phyloP scores from a whole-genome alignment of 92 coral and sea anemone genomes.

The Zoanthus sansibaricus region DNA sequence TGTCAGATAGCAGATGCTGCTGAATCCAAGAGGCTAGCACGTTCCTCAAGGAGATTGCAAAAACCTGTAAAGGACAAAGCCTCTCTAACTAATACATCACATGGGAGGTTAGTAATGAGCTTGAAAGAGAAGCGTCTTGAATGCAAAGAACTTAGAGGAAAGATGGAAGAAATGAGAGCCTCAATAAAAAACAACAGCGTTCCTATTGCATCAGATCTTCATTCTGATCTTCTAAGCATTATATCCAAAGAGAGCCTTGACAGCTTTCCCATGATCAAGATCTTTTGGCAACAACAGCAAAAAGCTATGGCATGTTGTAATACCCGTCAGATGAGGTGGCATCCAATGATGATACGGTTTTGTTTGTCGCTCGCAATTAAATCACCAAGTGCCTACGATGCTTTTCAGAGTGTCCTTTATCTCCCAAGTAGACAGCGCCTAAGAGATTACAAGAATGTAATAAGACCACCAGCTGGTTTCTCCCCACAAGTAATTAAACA shows the following conservation, averaged over 20 bases:
- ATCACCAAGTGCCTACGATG: slow-evolving; percentile 58
- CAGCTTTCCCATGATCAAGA: slow-evolving; percentile 44
- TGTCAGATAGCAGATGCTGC: slow-evolving; percentile 60
- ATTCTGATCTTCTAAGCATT: slow-evolving; percentile 54
- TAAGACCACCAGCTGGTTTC: slow-evolving; percentile 34
- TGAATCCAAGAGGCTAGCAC: slow-evolving; percentile 48
- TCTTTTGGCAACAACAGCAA: slow-evolving; percentile 58
- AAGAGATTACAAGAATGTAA: slow-evolving; percentile 53
- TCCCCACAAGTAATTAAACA: no score
- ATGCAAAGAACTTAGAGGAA: slow-evolving; percentile 48
- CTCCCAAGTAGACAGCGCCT: slow-evolving; percentile 54
- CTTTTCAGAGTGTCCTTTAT: slow-evolving; percentile 47
- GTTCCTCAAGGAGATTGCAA: slow-evolving; percentile 53
- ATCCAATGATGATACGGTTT: slow-evolving; percentile 53
- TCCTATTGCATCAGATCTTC: slow-evolving; percentile 34
- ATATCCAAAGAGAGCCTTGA: slow-evolving; percentile 54
- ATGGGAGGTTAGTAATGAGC: slow-evolving; percentile 47
- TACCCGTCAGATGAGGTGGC: slow-evolving; percentile 58
- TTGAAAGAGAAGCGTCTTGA: slow-evolving; percentile 58
- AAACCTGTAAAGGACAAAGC: slow-evolving; percentile 54
- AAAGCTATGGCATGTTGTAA: slow-evolving; percentile 55
- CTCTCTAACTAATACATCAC: slow-evolving; percentile 51
- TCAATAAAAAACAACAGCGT: slow-evolving; percentile 38
- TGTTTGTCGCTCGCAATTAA: slow-evolving; percentile 36
- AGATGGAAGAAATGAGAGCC: slow-evolving; percentile 37